Conservation (phyloP, 2,797 vertebrate genomes). For the Enteromius anoplus region DNA sequence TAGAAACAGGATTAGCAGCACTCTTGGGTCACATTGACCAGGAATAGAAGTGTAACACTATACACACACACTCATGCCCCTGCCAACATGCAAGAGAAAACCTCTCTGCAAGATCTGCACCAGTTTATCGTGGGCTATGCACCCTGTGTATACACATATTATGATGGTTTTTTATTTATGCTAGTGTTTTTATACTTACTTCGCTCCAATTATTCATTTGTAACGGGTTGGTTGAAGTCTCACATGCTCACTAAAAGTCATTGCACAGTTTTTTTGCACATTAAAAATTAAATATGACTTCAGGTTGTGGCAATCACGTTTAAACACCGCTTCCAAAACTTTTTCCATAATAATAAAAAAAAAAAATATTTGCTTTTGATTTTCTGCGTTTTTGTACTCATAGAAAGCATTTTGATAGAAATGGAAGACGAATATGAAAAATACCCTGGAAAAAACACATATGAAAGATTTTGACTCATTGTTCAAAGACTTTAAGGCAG, state of each 20-base stretch:
- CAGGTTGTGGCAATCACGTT: not conserved
- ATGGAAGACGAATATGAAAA: not conserved
- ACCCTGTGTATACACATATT: not conserved
- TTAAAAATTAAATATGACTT: no score
- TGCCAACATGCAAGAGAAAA: slow-evolving; percentile 57
- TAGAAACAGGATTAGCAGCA: slow-evolving; percentile 56
- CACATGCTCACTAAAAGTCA: not conserved
- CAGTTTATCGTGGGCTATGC: slow-evolving; percentile 2
- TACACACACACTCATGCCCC: slow-evolving; percentile 62
- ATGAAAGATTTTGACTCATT: not conserved
- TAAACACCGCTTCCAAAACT: not conserved
- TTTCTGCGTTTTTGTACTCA: not conserved
- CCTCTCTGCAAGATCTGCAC: slow-evolving; percentile 39
- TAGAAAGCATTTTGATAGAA: not conserved
- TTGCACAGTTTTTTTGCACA: no score
- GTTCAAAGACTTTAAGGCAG: not conserved
- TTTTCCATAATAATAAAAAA: not conserved
- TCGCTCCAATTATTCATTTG: not conserved
- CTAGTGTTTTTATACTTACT: not conserved
- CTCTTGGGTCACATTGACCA: slow-evolving; percentile 71
- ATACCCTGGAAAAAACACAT: no score
- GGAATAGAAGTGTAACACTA: slow-evolving; percentile 80
- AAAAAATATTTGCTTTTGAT: not conserved
- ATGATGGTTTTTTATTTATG: not conserved
- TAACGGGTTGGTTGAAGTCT: not conserved